Conservation (phyloP, 2,888 invertebrate species). For the Xanthorhoe designata region DNA sequence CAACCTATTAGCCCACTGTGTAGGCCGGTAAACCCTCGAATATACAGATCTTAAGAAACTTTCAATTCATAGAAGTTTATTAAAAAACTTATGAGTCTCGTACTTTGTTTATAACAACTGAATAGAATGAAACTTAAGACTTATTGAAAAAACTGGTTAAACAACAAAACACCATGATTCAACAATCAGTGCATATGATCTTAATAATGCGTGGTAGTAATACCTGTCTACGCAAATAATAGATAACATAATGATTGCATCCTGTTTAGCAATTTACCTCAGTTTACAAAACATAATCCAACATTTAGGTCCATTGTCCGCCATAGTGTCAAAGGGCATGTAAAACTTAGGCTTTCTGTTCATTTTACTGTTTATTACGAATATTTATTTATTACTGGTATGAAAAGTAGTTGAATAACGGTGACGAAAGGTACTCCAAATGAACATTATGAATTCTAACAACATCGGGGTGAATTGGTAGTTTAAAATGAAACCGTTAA, state of each 20-base stretch:
- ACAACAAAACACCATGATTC: neutral
- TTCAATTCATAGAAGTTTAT: too few relatives aligned
- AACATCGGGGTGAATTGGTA: too few relatives aligned
- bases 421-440: too few relatives aligned
- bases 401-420: too few relatives aligned
- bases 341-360: neutral
- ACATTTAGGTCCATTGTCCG: neutral
- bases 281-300: constrained; percentile 12
- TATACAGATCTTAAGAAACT: too few relatives aligned
- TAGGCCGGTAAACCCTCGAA: too few relatives aligned
- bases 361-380: neutral
- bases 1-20: too few relatives aligned
- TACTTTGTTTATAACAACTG: too few relatives aligned
- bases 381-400: neutral
- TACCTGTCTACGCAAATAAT: constrained; percentile 10
- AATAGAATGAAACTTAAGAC: too few relatives aligned
- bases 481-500: neutral
- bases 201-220: constrained; percentile 8
- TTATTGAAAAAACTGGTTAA: too few relatives aligned
- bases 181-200: neutral
- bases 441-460: too few relatives aligned
- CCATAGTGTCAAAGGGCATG: constrained; percentile 2
- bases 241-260: constrained; percentile 15
- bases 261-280: constrained; percentile 20
- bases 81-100: too few relatives aligned